Evolutionary conservation across 2,888 invertebrate species (phyloP), one percentile per base, ranked within the genome.

Genomic region (Ctena decussata): DNA sequence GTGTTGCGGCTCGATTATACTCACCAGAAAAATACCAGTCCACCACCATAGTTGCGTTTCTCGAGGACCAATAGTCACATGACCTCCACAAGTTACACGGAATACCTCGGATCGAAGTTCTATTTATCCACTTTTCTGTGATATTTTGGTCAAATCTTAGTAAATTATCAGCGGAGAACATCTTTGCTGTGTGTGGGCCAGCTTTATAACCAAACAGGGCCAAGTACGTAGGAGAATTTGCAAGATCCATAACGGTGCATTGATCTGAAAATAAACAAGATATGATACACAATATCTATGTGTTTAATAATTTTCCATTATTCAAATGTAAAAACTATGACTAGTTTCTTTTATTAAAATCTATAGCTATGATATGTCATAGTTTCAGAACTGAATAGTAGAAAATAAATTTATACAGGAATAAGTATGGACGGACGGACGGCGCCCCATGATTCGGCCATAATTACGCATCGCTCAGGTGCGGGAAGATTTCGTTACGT

Each of bases 1-100:
- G n/a, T n/a, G n/a, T n/a, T n/a, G n/a, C n/a, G n/a, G n/a, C n/a
- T n/a, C n/a, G n/a, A n/a, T n/a, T n/a, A n/a, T n/a, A 71, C 84
- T 86, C 82, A 92, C 92, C 85, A 15, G 89, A 74, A 41, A 91
- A 92, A 37, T 91, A 92, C 91, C 91, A 91, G 18, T 91, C 87
- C 0, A 91, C 86, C 0, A 71, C 75, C 85, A 90, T 89, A 1
- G 92, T 92, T 1, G 91, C 83, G 37, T 91, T 89, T 11, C 78
- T 80, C 11, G 70, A 65, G 0, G 37, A 12, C 85, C 82, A 82
- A 53, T 91, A 92, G 35, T 76, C 37, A 73, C 92, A 92, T 3
- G 91, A 89, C n/a, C 89, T 35, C 91, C 91, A 92, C 8, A 87
- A 75, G 65, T 92, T 86, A 8, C 85, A 89, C 12, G 49, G 70